A percentile compares a stretch with the other conserved stretches of the same genome.
Conservation (phyloP, 2,113 vertebrate species). For the Diadophis punctatus region DNA sequence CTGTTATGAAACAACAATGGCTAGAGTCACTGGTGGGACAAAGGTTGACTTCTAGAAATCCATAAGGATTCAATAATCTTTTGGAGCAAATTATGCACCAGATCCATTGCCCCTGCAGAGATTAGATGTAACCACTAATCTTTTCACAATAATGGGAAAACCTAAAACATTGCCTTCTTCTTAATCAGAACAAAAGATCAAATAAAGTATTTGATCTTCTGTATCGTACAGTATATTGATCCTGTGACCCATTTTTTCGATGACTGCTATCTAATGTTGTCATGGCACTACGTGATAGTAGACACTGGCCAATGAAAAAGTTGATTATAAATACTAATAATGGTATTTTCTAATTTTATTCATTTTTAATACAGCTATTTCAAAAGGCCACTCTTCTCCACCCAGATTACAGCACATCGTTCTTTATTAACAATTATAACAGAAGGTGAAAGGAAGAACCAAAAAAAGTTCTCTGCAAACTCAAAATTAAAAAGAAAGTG, state of each 20-base stretch:
- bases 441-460: not conserved
- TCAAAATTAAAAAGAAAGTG: conserved; percentile 10
- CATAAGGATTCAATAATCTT: not conserved
- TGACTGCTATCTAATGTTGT: not conserved
- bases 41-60: not conserved
- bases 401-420: not conserved
- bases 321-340: not conserved
- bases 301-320: not conserved
- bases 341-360: not conserved
- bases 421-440: not conserved
- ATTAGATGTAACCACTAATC: not conserved
- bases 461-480: not conserved
- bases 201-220: not conserved
- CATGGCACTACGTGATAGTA: not conserved
- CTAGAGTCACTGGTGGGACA: not conserved
- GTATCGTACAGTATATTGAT: not conserved
- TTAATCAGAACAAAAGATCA: not conserved
- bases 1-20: not conserved
- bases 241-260: not conserved
- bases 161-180: not conserved
- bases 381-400: not conserved
- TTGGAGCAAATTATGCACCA: not conserved
- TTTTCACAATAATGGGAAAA: not conserved
- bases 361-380: not conserved
- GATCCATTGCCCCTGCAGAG: not conserved